Conservation (phyloP, 2,888 invertebrate species). For the Andrena bicolor region DNA sequence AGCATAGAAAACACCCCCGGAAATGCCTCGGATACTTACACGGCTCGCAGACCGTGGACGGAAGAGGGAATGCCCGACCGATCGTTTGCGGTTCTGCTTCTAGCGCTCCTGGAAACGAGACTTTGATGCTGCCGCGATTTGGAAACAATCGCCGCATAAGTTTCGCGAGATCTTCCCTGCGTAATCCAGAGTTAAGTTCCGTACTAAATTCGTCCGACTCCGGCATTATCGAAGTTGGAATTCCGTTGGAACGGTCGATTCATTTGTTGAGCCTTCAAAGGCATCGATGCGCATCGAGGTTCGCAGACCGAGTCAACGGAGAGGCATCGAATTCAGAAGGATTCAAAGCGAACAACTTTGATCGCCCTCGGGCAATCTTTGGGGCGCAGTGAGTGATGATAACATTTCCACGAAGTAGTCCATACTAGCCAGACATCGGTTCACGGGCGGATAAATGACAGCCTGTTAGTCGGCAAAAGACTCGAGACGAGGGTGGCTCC, state of each 20-base stretch:
- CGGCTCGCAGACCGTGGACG: conserved; percentile 62
- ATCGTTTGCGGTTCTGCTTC: conserved; percentile 44
- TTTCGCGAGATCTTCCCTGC: conserved; percentile 28
- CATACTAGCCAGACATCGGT: conserved; percentile 70
- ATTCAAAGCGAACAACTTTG: not conserved
- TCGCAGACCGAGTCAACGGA: not conserved
- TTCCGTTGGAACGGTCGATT: not conserved
- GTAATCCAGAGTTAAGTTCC: conserved; percentile 5
- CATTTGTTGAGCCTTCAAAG: not conserved
- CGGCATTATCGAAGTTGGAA: not conserved
- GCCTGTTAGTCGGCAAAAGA: conserved; percentile 72
- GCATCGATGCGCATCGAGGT: not conserved
- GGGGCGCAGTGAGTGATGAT: conserved; percentile 50
- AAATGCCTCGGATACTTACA: conserved; percentile 56
- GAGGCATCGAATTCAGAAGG: not conserved
- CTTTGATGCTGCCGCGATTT: conserved; percentile 58
- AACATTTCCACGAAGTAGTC: conserved; percentile 64
- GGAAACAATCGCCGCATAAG: conserved; percentile 53
- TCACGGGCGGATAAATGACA: conserved; percentile 71
- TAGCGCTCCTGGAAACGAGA: conserved; percentile 49
- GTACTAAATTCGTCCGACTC: not conserved
- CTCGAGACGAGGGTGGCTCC: conserved; percentile 68
- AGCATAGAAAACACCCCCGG: conserved; percentile 61
- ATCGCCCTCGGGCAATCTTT: conserved; percentile 4
- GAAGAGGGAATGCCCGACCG: conserved; percentile 43